phyloP scores from a whole-genome alignment of 1,140 invertebrate genomes.

The Tigriopus japonicus region DNA sequence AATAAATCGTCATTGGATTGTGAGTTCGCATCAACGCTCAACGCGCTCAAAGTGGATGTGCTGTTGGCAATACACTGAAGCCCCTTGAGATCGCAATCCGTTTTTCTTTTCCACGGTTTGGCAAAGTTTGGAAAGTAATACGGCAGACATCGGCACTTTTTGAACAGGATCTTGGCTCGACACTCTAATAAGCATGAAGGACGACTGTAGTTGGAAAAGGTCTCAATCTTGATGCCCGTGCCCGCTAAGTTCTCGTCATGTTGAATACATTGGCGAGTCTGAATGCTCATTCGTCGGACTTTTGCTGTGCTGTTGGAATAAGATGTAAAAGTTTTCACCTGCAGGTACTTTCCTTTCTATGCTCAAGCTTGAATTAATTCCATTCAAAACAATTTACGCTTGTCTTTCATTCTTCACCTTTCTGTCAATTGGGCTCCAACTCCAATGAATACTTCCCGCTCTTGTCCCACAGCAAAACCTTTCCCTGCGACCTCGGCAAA shows the following conservation, averaged over 20 bases:
- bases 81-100: background rate
- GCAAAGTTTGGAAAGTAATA: constrained; percentile 12
- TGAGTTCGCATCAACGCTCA: too few species aligned
- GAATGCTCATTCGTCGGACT: background rate
- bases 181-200: constrained; percentile 14
- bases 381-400: too few species aligned
- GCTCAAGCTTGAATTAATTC: too few species aligned
- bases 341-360: too few species aligned
- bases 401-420: too few species aligned
- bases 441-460: constrained; percentile 6
- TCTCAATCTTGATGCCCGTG: background rate
- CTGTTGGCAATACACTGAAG: background rate
- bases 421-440: constrained; percentile 3
- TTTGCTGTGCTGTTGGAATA: background rate
- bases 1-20: too few species aligned
- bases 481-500: constrained; percentile 14
- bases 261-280: background rate
- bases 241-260: background rate
- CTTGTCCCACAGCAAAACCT: constrained; percentile 13
- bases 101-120: background rate
- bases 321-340: too few species aligned
- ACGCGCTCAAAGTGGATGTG: background rate
- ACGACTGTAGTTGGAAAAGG: constrained; percentile 10
- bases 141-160: constrained; percentile 14
- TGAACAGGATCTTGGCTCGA: constrained; percentile 4